Conservation (phyloP, 2,797 vertebrate species). For the Synaphobranchus kaupii region DNA sequence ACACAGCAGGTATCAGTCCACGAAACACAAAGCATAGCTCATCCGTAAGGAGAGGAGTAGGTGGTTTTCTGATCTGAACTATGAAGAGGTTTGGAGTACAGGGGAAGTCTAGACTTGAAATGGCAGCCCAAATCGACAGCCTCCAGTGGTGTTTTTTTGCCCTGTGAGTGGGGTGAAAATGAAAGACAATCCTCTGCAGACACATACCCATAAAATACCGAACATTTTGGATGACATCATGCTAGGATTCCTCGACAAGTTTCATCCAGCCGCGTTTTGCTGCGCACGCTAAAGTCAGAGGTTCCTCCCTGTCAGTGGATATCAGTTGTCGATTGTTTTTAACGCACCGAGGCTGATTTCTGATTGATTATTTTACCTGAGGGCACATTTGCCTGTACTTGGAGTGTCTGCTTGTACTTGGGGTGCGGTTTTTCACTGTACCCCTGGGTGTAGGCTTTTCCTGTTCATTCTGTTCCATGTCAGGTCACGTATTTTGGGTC, state of each 20-base stretch:
- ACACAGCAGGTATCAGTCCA: slow-evolving; percentile 29
- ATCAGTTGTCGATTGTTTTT: slow-evolving; percentile 50
- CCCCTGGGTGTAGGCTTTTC: neutral
- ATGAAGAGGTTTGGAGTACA: slow-evolving; percentile 34
- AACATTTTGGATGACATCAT: slow-evolving; percentile 66
- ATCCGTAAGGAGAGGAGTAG: slow-evolving; percentile 46
- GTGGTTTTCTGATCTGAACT: slow-evolving; percentile 34
- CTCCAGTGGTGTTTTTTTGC: slow-evolving; percentile 18
- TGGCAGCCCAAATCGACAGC: slow-evolving; percentile 37
- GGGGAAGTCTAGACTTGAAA: slow-evolving; percentile 39
- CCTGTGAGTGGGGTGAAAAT: slow-evolving; percentile 26
- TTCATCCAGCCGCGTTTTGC: slow-evolving; percentile 61
- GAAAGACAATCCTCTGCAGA: slow-evolving; percentile 52
- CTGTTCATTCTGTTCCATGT: neutral
- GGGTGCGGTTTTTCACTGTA: neutral
- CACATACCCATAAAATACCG: slow-evolving; percentile 60
- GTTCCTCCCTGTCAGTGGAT: slow-evolving; percentile 19
- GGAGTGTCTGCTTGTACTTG: neutral
- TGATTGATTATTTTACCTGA: slow-evolving; percentile 59
- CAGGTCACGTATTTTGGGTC: neutral
- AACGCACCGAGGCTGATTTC: slow-evolving; percentile 33
- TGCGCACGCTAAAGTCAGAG: slow-evolving; percentile 29
- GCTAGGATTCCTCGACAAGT: slow-evolving; percentile 73
- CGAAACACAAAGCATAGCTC: neutral
- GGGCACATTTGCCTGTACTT: slow-evolving; percentile 20